Base-by-base conservation (phyloP, 2,113 vertebrate species). In the Aplodontia rufa region DNA sequence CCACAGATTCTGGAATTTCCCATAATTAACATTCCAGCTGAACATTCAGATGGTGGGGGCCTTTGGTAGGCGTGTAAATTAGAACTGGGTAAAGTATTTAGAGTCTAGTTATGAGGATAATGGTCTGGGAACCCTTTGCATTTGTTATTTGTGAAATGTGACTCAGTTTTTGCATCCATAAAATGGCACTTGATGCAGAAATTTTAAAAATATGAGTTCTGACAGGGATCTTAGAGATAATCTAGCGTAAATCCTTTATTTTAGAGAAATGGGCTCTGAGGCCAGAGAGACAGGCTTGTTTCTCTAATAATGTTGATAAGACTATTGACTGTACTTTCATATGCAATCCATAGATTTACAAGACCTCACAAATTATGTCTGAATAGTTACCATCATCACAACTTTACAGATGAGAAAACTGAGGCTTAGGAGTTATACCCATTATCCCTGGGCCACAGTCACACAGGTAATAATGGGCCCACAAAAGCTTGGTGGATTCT, bases 1-100 rank as follows among this genome's bases (percentile, higher is more conserved):
- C 97, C 97, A 97, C 83, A 11, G 79, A 94, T 96, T 95, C 97
- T 97, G 97, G 97, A 96, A 98, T 98, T 97, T 98, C 97, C 96
- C 94, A 96, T 96, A 98, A 97, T 97, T 98, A 97, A 96, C 96
- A 97, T 97, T 97, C 96, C 97, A 94, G 96, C n/a, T 45, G 69
- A 96, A 97, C 89, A 95, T 95, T 97, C 93, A 96, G 87, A 98
- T 96, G 95, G 80, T 85, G 37, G 10, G 26, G 82, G 87, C 96
- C 72, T 95, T 94, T 78, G 47, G 92, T 85, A 97, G 88, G 91
- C 93, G 75, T 95, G 89, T 92, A 96, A 96, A 97, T 97, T 96
- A 97, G 96, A 97, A 51, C 20, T 86, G 88, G 66, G 81, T 94
- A 47, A 97, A 95, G 58, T 92, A 95, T 95, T 96, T 91, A 86